Percentiles rank a stretch among this genome's conserved stretches.
Evolutionary conservation across 2,888 invertebrate species (phyloP).

Genomic region (Melanostoma scalare): DNA sequence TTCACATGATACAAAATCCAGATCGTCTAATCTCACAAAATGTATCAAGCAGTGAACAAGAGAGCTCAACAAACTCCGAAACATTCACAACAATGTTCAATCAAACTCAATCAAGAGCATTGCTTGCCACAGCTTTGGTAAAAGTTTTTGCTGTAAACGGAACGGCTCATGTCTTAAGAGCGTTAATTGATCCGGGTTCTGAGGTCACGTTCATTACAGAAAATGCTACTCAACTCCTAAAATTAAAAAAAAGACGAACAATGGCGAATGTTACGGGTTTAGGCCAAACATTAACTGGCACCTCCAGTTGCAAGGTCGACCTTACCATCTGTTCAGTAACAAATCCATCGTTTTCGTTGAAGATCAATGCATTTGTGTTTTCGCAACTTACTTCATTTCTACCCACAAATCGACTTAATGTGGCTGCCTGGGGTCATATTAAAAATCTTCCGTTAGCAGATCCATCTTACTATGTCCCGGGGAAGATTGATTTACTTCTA

Average conservation of each 20-base stretch:
- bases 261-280: constrained; percentile 3
- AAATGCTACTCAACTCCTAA: not conserved
- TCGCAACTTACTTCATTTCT: not conserved
- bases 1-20: not conserved
- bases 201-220: constrained; percentile 5
- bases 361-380: constrained; percentile 16
- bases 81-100: not conserved
- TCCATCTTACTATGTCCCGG: constrained; percentile 11
- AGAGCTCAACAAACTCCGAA: not conserved
- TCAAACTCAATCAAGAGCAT: not conserved
- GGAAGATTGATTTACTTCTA: constrained; percentile 22
- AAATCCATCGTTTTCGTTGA: not conserved
- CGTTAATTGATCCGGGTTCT: constrained; percentile 12
- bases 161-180: constrained; percentile 1
- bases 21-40: not conserved
- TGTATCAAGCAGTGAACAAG: not conserved
- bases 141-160: not conserved
- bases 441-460: constrained; percentile 9
- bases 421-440: not conserved
- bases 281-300: constrained; percentile 25
- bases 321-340: not conserved
- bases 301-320: constrained; percentile 14
- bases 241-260: not conserved
- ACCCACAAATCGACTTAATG: not conserved
- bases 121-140: constrained; percentile 13